These are phyloP conservation scores for Uloborus diversus DNA, from an alignment of 1,140 invertebrate genomes.

Conservation along the genomic window DNA sequence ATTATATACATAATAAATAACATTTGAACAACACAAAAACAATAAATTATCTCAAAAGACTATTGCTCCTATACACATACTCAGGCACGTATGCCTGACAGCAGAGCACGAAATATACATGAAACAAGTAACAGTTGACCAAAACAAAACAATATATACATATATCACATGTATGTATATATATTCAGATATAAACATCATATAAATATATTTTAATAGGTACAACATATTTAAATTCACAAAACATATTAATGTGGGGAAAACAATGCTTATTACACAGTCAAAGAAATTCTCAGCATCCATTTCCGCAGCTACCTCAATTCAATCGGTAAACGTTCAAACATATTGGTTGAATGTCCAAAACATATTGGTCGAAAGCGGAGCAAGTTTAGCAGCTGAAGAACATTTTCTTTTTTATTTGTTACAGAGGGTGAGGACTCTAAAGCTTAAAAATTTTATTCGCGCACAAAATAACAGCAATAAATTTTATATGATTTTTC, in stretches of 20 bases:
- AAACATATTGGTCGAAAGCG: too few species aligned
- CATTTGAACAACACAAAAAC: constrained; percentile 1
- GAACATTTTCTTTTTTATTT: neutral
- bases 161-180: neutral
- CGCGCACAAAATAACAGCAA: too few species aligned
- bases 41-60: constrained; percentile 33
- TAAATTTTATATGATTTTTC: too few species aligned
- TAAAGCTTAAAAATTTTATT: too few species aligned
- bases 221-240: neutral
- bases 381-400: constrained; percentile 1
- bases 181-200: constrained; percentile 27
- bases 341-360: too few species aligned
- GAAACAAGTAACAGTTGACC: neutral
- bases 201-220: constrained; percentile 8
- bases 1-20: constrained; percentile 16
- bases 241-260: neutral
- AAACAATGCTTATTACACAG: too few species aligned
- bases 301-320: neutral
- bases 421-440: too few species aligned
- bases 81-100: constrained; percentile 6
- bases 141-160: constrained; percentile 32
- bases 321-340: neutral
- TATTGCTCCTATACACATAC: constrained; percentile 46
- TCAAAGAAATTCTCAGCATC: neutral
- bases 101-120: constrained; percentile 30